Conservation (phyloP, 2,113 vertebrate genomes). For the Tonatia bakeri region DNA sequence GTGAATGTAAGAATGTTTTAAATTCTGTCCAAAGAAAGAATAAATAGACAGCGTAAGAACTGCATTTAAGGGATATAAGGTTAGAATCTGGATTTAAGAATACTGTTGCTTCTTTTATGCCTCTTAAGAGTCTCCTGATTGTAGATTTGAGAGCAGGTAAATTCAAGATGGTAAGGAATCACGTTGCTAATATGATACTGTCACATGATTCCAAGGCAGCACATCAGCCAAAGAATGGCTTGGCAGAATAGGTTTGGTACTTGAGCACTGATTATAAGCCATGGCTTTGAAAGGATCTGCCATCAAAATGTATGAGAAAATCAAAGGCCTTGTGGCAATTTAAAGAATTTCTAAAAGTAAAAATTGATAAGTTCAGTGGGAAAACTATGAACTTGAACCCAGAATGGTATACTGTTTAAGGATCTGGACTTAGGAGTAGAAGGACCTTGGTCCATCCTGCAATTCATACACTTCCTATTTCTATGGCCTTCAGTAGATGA, state of each 20-base stretch:
- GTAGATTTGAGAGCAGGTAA: not conserved
- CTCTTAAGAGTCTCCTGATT: constrained; percentile 4
- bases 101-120: not conserved
- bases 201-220: not conserved
- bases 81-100: not conserved
- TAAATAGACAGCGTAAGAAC: not conserved
- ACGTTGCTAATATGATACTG: not conserved
- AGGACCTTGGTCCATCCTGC: not conserved
- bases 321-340: not conserved
- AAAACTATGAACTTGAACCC: not conserved
- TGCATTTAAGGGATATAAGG: not conserved
- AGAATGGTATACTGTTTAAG: not conserved
- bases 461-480: not conserved
- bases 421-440: not conserved
- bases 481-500: not conserved
- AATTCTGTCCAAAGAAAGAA: not conserved
- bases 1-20: not conserved
- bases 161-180: not conserved
- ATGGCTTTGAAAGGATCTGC: not conserved
- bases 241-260: not conserved
- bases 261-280: not conserved
- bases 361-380: not conserved
- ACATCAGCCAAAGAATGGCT: not conserved
- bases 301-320: not conserved
- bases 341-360: not conserved